These are phyloP conservation scores for Sphinx pinastri DNA, from an alignment of 2,888 invertebrate genomes.

Conservation along the genomic window DNA sequence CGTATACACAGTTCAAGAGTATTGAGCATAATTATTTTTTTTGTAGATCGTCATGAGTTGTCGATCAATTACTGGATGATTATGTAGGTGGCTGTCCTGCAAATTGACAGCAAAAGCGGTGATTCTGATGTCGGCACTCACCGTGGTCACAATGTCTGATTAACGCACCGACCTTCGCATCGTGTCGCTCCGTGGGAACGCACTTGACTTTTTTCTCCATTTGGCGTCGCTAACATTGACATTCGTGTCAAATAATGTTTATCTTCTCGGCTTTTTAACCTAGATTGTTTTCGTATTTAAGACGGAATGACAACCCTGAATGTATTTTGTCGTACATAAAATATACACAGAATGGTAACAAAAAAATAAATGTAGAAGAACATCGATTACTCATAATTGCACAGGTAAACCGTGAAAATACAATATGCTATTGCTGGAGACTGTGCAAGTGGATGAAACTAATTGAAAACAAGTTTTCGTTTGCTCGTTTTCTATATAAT, in stretches of 20 bases:
- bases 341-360: constrained; percentile 3
- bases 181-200: constrained; percentile 60
- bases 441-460: neutral
- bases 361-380: neutral
- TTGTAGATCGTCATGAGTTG: constrained; percentile 55
- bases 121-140: constrained; percentile 46
- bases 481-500: neutral
- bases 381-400: neutral
- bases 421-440: neutral
- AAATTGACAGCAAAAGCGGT: constrained; percentile 57
- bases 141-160: constrained; percentile 42
- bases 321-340: neutral
- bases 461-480: constrained; percentile 3
- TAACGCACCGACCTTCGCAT: constrained; percentile 56
- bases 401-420: neutral
- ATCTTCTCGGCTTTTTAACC: constrained; percentile 50
- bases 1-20: constrained; percentile 25
- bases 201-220: constrained; percentile 58
- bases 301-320: constrained; percentile 10
- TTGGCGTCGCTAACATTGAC: constrained; percentile 53
- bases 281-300: constrained; percentile 32
- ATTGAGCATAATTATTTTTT: constrained; percentile 43
- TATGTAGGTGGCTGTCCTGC: constrained; percentile 57
- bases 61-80: constrained; percentile 65
- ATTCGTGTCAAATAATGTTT: constrained; percentile 47